Conservation (phyloP, 2,797 vertebrate species). For the Myioborus melanocephalus region DNA sequence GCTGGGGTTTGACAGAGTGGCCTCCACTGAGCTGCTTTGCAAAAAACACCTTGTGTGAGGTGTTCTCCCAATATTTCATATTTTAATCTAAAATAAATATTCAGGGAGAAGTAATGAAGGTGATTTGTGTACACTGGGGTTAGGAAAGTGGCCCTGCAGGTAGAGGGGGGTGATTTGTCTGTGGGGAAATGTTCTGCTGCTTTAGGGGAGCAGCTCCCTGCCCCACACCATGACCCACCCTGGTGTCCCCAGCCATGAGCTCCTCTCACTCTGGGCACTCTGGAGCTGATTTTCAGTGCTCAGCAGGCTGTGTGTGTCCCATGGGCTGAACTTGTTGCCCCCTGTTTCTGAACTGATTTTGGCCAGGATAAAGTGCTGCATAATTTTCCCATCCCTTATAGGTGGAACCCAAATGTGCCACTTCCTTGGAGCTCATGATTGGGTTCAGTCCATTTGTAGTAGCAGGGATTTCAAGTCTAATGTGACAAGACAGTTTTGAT, state of each 20-base stretch:
- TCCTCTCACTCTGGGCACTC: not conserved
- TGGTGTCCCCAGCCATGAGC: not conserved
- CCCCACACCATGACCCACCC: not conserved
- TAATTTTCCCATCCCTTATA: not conserved
- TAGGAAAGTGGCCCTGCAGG: not conserved
- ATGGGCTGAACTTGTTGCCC: not conserved
- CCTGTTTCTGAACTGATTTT: not conserved
- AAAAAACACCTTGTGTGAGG: not conserved
- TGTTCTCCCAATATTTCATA: not conserved
- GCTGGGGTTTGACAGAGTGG: not conserved
- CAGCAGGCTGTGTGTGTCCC: not conserved
- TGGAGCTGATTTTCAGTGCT: not conserved
- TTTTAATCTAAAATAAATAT: not conserved
- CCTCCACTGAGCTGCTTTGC: not conserved
- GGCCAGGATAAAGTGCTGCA: not conserved
- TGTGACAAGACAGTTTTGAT: not conserved
- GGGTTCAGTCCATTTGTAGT: not conserved
- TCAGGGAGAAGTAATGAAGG: not conserved
- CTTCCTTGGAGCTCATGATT: not conserved
- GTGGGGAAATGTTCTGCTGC: not conserved
- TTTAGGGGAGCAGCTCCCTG: not conserved
- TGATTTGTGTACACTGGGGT: not conserved
- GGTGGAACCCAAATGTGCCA: fast-evolving
- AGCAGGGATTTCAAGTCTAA: not conserved
- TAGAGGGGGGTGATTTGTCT: not conserved